Evolutionary conservation across 2,113 vertebrate species (phyloP), one percentile per base, ranked within the genome.

Genomic region (Hyaena hyaena): DNA sequence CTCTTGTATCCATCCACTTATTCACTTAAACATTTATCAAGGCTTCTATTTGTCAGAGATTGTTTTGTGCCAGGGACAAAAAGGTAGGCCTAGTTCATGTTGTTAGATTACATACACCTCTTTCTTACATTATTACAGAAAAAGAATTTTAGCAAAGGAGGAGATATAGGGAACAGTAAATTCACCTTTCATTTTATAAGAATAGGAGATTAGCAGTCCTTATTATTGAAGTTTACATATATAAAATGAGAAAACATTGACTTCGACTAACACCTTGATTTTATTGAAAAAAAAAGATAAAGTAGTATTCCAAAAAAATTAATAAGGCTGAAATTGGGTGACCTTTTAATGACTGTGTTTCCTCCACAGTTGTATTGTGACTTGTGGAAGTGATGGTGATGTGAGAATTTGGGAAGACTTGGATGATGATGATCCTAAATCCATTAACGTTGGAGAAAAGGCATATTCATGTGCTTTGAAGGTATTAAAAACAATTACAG

Each of bases 361-460:
- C 80, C 89, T 96, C 96, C 71, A 92, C 98, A 99, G 99, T 96
- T 99, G 96, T 95, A 99, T 99, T 10, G 99, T 99, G 7, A 99
- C 99, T 10, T 99, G 99, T 96, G 99, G 99, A 85, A 99, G 99
- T 65, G 99, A 99, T 83, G 99, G 99, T 93, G 99, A 99, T 26
- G 99, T 99, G 26, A 99, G 99, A 35, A 99, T 99, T 90, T 99
- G 99, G 99, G 99, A 99, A 97, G 98, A 99, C 97, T 98, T 99
- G 96, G 99, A 99, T 65, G 99, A 99, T 0, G 99, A 99, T 9
- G 99, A 99, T 89, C 99, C 99, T 0, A 99, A 99, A 97, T 99
- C 99, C 94, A 99, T 99, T 97, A 99, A 98, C 0, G 99, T 99
- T 10, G 99, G 99, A 93, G 99, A 99, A 93, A 99, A 99, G 98